Evolutionary conservation across 1,140 invertebrate genomes (phyloP).

Genomic region (Drosophila pandora): DNA sequence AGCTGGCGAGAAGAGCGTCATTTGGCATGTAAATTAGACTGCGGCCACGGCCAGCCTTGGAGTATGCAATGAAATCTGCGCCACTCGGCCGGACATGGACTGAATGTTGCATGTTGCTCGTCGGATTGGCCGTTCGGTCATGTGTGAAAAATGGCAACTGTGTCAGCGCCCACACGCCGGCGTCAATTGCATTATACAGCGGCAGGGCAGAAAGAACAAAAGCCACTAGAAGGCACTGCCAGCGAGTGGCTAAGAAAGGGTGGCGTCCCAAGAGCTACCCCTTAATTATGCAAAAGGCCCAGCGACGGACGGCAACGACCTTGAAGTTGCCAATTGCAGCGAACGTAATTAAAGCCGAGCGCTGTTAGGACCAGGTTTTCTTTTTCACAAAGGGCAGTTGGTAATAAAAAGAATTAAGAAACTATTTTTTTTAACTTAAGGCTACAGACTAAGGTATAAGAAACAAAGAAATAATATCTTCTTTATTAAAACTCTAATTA

Average conservation of each 20-base stretch:
- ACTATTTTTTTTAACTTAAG: neutral
- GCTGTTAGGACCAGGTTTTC: neutral
- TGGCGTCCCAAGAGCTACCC: constrained; percentile 1
- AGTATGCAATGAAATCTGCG: constrained; percentile 65
- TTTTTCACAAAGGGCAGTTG: neutral
- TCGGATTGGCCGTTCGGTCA: constrained; percentile 13
- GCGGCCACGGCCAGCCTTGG: constrained; percentile 51
- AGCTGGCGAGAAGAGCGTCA: constrained; percentile 34
- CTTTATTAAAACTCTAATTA: no score
- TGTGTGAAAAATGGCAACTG: constrained; percentile 68
- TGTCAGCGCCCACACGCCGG: constrained; percentile 28
- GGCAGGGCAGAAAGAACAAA: constrained; percentile 27
- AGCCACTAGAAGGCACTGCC: constrained; percentile 32
- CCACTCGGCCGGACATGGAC: constrained; percentile 46
- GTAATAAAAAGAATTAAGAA: neutral
- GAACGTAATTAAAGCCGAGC: constrained; percentile 49
- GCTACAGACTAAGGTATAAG: no score
- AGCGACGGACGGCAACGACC: constrained; percentile 40
- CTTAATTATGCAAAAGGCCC: constrained; percentile 64
- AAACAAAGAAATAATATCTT: no score
- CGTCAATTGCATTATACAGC: constrained; percentile 51
- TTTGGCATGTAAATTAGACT: constrained; percentile 71
- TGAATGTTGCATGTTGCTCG: constrained; percentile 48
- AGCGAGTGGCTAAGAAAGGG: constrained; percentile 2
- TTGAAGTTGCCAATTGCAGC: constrained; percentile 63